Evolutionary conservation across 2,113 vertebrate species (phyloP), one percentile per base, ranked within the genome.

Genomic region (Entelurus aequoreus): DNA sequence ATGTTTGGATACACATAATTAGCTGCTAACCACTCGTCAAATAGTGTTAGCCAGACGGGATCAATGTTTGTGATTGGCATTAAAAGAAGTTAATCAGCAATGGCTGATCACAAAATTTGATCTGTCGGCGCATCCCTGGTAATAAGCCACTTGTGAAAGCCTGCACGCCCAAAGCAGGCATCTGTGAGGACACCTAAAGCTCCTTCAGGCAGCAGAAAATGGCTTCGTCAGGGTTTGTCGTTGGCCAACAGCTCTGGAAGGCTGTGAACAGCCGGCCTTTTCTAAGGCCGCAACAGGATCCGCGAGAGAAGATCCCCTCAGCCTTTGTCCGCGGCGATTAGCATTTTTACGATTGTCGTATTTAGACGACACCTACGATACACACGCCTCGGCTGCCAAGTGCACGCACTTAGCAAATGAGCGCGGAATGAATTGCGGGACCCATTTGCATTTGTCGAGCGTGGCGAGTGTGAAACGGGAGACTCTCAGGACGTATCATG

Each of bases 151-250:
- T 28, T 1, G 71, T 60, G 71, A 81, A 77, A 80, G 72, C 75
- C 62, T 75, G 70, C 68, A 51, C 76, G 82, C 85, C 79, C 38
- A 78, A 85, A 80, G 78, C 76, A 71, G 78, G 77, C 78, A 77
- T 76, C 76, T 65, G 65, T 65, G 71, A 76, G 79, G 76, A 81
- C 76, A 75, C 64, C 69, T 74, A 82, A 84, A 82, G 72, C 72
- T 83, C 70, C 67, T 67, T 77, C 63, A 78, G 77, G 72, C 85
- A 82, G 83, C 77, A 84, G 82, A 82, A 88, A 83, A 77, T 71
- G 82, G 85, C 80, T 87, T 84, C 74, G 84, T 87, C 84, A 86
- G 80, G 86, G 82, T 84, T 28, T 80, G 75, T 82, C 79, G 71
- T 71, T 73, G 66, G 76, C 84, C 81, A 81, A 79, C 76, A 75